Evolutionary conservation across 2,888 invertebrate genomes (phyloP).

Genomic region (Choreutis nemorana): DNA sequence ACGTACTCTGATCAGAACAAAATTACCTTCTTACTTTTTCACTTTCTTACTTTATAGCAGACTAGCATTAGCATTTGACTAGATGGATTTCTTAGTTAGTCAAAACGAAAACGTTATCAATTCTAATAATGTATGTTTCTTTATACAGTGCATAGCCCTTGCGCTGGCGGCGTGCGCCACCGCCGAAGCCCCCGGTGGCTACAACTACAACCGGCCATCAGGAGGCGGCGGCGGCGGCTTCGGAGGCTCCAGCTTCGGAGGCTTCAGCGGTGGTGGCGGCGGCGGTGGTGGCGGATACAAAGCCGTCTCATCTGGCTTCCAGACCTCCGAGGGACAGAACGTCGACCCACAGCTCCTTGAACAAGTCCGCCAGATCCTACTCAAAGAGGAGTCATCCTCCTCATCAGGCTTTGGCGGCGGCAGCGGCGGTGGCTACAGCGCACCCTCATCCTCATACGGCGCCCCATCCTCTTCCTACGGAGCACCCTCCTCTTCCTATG

Average conservation of each 20-base stretch:
- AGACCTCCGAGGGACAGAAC: conserved; percentile 83
- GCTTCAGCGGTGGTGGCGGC: conserved; percentile 61
- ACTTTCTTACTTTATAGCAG: too few species aligned
- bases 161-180: conserved; percentile 77
- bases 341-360: conserved; percentile 83
- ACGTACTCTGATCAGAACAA: too few species aligned
- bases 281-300: conserved; percentile 79
- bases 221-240: conserved; percentile 39
- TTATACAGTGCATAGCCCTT: conserved; percentile 79
- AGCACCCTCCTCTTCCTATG: conserved; percentile 73
- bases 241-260: conserved; percentile 43
- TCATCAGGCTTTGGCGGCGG: conserved; percentile 59
- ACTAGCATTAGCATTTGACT: too few species aligned
- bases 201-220: conserved; percentile 77
- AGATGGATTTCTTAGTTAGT: too few species aligned
- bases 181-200: conserved; percentile 80
- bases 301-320: conserved; percentile 79
- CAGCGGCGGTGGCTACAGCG: conserved; percentile 45
- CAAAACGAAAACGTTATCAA: too few species aligned
- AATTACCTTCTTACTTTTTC: too few species aligned
- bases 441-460: conserved; percentile 67
- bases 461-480: conserved; percentile 71
- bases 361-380: conserved; percentile 84
- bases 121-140: conserved; percentile 28
- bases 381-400: conserved; percentile 78